Evolutionary conservation across 2,113 vertebrate genomes (phyloP).

Genomic region (Gallinago media): DNA sequence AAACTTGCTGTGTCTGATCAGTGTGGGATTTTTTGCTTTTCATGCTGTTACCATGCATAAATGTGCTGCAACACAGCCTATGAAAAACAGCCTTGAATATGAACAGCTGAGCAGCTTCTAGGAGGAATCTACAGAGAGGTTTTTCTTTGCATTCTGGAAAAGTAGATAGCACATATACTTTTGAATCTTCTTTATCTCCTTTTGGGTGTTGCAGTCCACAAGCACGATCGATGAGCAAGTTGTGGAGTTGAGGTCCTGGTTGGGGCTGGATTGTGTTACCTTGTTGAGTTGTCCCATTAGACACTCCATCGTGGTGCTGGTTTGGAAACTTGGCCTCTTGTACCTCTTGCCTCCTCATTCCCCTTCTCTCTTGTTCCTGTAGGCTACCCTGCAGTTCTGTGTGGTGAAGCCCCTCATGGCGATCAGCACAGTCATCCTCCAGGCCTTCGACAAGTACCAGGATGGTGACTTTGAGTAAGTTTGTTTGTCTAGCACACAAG

Average conservation of each 20-base stretch:
- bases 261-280: neutral
- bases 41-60: neutral
- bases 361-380: neutral
- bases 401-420: slow-evolving; percentile 97
- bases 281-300: neutral
- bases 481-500: neutral
- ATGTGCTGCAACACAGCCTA: neutral
- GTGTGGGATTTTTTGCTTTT: neutral
- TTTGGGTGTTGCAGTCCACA: neutral
- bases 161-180: neutral
- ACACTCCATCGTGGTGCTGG: neutral
- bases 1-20: neutral
- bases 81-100: neutral
- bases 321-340: neutral
- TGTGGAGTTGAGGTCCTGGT: neutral
- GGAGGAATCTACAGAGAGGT: neutral
- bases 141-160: neutral
- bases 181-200: neutral
- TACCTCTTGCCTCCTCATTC: neutral
- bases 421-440: slow-evolving; percentile 90
- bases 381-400: slow-evolving; percentile 96
- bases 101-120: neutral
- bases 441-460: slow-evolving; percentile 93
- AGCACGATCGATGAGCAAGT: neutral
- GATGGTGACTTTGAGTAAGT: slow-evolving; percentile 97